phyloP scores from a whole-genome alignment of 64 coral and sea anemone genomes.

The Actinia equina region DNA sequence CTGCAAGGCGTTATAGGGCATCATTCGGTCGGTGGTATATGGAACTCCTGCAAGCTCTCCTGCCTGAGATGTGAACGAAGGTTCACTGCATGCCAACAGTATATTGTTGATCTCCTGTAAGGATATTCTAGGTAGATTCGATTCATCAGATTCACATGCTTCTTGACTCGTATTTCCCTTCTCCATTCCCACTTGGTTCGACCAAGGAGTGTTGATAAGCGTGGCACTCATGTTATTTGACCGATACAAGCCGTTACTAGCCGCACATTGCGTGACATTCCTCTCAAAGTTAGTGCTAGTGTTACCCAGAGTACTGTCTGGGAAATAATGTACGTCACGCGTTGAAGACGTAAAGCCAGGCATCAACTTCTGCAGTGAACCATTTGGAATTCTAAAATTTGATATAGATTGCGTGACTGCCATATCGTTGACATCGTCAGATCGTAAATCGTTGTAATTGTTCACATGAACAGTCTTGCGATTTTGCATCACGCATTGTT shows the following conservation, averaged over 20 bases:
- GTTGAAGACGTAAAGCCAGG: not conserved
- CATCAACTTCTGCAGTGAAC: not conserved
- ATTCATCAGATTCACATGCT: not conserved
- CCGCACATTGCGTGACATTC: not conserved
- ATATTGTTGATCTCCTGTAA: not conserved
- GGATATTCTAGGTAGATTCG: not conserved
- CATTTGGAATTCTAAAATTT: not conserved
- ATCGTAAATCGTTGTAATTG: not conserved
- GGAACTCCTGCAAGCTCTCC: not conserved
- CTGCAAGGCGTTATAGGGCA: not conserved
- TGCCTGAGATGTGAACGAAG: not conserved
- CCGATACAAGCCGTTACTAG: not conserved
- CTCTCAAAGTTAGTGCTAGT: not conserved
- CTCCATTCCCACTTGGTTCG: not conserved
- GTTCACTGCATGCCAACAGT: not conserved
- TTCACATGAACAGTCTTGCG: not conserved
- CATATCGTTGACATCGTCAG: not conserved
- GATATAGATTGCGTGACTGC: not conserved
- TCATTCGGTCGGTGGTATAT: not conserved
- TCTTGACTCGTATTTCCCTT: not conserved
- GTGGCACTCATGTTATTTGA: not conserved
- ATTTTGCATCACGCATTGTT: not conserved
- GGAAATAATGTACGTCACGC: not conserved
- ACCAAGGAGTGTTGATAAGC: not conserved
- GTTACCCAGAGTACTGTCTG: not conserved